phyloP scores from a whole-genome alignment of 2,888 invertebrate genomes.

The Ectemnius continuus region DNA sequence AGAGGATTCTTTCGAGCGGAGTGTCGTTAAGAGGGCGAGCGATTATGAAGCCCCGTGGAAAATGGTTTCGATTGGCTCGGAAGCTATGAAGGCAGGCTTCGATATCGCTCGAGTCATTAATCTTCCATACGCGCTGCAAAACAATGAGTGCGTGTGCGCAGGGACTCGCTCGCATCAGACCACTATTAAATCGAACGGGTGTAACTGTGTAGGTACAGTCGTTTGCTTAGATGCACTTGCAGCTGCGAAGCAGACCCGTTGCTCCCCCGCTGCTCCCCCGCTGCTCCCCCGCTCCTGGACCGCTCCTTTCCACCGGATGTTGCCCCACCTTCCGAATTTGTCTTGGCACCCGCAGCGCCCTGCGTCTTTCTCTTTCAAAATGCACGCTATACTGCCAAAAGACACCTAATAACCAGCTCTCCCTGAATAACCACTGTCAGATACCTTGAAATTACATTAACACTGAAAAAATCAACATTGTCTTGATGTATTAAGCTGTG shows the following conservation, averaged over 20 bases:
- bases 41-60: neutral
- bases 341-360: neutral
- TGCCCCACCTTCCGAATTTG: slow-evolving; percentile 7
- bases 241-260: neutral
- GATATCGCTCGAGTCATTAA: neutral
- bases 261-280: neutral
- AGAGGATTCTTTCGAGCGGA: too few relatives aligned
- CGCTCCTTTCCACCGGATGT: neutral
- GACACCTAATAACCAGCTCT: too few relatives aligned
- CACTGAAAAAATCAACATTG: too few relatives aligned
- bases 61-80: slow-evolving; percentile 9
- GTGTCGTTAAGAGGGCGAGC: too few relatives aligned
- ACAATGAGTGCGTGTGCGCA: neutral
- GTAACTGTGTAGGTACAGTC: neutral
- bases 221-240: slow-evolving; percentile 12
- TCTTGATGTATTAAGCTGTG: too few relatives aligned
- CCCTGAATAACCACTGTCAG: too few relatives aligned
- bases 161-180: neutral
- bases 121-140: neutral
- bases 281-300: neutral
- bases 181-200: neutral
- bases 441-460: too few relatives aligned
- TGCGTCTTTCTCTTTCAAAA: too few relatives aligned
- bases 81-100: neutral
- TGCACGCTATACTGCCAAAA: too few relatives aligned